phyloP scores from a whole-genome alignment of 2,113 vertebrate genomes.

The Neotoma lepida region DNA sequence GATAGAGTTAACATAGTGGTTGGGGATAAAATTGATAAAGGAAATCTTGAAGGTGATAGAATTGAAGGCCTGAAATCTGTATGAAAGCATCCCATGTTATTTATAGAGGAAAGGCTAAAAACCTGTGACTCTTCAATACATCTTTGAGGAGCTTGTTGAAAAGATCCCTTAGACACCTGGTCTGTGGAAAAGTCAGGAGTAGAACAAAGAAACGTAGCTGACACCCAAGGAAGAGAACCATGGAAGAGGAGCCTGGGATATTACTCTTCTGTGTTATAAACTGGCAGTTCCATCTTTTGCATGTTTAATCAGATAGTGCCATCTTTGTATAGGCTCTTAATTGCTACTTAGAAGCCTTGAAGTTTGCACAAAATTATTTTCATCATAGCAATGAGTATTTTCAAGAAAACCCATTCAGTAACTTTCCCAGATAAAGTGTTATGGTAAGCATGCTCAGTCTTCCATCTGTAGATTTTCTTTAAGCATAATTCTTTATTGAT shows the following conservation, averaged over 20 bases:
- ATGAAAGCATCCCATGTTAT: slow-evolving; percentile 98
- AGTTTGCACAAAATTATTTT: slow-evolving; percentile 94
- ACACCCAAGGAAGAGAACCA: slow-evolving; percentile 80
- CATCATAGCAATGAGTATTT: slow-evolving; percentile 86
- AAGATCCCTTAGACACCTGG: slow-evolving; percentile 99
- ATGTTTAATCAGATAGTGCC: slow-evolving; percentile 86
- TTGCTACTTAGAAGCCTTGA: slow-evolving; percentile 91
- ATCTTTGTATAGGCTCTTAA: slow-evolving; percentile 87
- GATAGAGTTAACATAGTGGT: slow-evolving; percentile 97
- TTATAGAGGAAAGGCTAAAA: slow-evolving; percentile 98
- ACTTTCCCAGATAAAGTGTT: slow-evolving; percentile 84
- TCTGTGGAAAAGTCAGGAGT: slow-evolving; percentile 95
- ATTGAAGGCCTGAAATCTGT: slow-evolving; percentile 97
- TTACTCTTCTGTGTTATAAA: slow-evolving; percentile 94
- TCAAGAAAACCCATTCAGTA: slow-evolving; percentile 81
- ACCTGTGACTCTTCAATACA: slow-evolving; percentile 96
- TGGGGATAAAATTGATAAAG: slow-evolving; percentile 98
- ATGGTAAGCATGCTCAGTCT: slow-evolving; percentile 85
- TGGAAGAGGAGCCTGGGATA: slow-evolving; percentile 87
- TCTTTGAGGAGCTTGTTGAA: slow-evolving; percentile 98
- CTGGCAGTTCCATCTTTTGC: slow-evolving; percentile 82
- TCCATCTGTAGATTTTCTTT: slow-evolving; percentile 70
- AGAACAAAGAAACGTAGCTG: slow-evolving; percentile 93
- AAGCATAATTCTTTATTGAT: not conserved
- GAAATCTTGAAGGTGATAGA: slow-evolving; percentile 94